phyloP scores from a whole-genome alignment of 2,113 vertebrate species.

The Capreolus pygargus region DNA sequence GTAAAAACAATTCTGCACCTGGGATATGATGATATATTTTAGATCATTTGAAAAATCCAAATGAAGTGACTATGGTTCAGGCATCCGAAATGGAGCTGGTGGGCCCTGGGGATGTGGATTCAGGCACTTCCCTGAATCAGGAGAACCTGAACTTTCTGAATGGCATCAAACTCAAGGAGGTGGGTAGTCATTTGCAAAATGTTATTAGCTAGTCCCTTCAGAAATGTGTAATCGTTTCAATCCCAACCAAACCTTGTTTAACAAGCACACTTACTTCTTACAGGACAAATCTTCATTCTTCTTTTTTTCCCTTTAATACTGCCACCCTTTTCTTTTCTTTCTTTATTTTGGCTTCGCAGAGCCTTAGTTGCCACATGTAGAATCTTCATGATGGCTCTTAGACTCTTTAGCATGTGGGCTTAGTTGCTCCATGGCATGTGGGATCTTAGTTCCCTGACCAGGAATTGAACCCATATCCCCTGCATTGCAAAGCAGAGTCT shows the following conservation, averaged over 20 bases:
- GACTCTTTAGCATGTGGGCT: background rate
- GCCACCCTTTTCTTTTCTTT: background rate
- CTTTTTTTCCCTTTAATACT: background rate
- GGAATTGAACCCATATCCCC: background rate
- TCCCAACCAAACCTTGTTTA: background rate
- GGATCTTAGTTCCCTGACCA: background rate
- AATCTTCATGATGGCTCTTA: background rate
- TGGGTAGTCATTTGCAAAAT: background rate
- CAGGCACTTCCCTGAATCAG: background rate
- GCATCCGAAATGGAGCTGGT: too few relatives aligned
- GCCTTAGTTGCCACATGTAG: background rate
- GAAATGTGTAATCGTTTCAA: fast-evolving
- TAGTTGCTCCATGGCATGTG: background rate
- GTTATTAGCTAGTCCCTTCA: background rate
- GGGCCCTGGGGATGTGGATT: background rate
- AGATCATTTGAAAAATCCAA: background rate
- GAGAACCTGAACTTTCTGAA: background rate
- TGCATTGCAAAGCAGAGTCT: background rate
- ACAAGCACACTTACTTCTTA: background rate
- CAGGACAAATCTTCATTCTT: background rate
- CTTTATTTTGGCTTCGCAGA: background rate
- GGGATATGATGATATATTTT: too few relatives aligned
- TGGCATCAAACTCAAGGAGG: background rate
- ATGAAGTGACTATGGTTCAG: background rate
- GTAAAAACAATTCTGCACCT: background rate